These are phyloP conservation scores for Dipodomys ordii DNA, from an alignment of 2,113 vertebrate genomes.

Conservation along the genomic window DNA sequence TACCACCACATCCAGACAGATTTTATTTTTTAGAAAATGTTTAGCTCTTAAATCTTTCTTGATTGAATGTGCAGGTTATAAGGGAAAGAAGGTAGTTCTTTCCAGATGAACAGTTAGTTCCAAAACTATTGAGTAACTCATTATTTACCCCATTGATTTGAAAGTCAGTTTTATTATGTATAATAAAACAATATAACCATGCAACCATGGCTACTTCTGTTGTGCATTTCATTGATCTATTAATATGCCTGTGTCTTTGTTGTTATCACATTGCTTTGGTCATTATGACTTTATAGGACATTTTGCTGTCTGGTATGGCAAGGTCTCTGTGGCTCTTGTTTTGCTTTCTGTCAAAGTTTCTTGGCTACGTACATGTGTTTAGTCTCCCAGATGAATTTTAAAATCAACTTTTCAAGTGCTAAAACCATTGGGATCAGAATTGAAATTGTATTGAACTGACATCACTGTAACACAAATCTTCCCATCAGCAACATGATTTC, in stretches of 20 bases:
- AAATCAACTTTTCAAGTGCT: conserved; percentile 56
- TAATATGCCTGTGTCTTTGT: conserved; percentile 44
- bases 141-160: neutral
- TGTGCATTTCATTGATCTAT: neutral
- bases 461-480: conserved; percentile 36
- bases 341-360: neutral
- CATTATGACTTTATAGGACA: conserved; percentile 13
- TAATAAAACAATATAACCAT: too few relatives aligned
- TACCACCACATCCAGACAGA: neutral
- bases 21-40: conserved; percentile 46
- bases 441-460: conserved; percentile 40
- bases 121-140: conserved; percentile 11
- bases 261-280: conserved; percentile 22
- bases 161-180: neutral
- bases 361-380: conserved; percentile 54
- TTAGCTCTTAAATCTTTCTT: conserved; percentile 46
- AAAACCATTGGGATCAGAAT: conserved; percentile 47
- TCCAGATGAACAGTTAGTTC: neutral
- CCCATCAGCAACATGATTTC: conserved; percentile 17
- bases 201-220: neutral
- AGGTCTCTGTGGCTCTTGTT: neutral
- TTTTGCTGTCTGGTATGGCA: conserved; percentile 40
- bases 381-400: conserved; percentile 67
- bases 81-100: neutral
- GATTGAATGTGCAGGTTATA: neutral